Evolutionary conservation across 2,888 invertebrate genomes (phyloP), one percentile per base, ranked within the genome.

Genomic region (Rutpela maculata): DNA sequence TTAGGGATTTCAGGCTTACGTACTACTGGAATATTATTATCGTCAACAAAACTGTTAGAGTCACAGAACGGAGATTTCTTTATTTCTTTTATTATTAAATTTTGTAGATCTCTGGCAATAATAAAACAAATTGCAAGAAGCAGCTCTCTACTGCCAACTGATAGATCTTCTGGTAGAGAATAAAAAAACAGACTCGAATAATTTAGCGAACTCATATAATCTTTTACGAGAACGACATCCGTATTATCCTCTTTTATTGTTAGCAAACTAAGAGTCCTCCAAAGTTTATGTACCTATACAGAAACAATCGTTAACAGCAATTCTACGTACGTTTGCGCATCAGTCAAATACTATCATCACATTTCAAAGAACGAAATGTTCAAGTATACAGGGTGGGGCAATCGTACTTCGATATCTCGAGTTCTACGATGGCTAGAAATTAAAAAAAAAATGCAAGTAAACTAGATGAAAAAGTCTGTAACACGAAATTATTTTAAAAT

Each of bases 61-160:
- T 74, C 75, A 31, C 62, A 66, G 17, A 78, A 76, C 11, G 75
- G 71, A 35, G 76, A 78, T 11, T 82, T 78, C 4, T 80, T 55
- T 10, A 89, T 69, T 79, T 85, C 86, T n/a, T 78, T 59, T 59
- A 80, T 77, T 22, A 86, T 72, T 18, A 78, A 77, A 50, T 80
- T 80, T 56, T 88, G 62, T 63, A 85, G 78, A 77, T 86, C 77
- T 69, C 87, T 85, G 68, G 86, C 86, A 35, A 90, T 72, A 12
- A 90, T 76, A 88, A 89, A 90, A 18, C 86, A 82, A 18, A 90
- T 77, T 31, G 89, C 89, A 55, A 90, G 72, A 65, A 90, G 83
- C 43, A 89, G 80, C 78, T 87, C 86, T 76, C 88, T 85, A 66
- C 83, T 88, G 35, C 83, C 79, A 43, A 56, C 75, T 74, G 77